These are phyloP conservation scores for Cephalopterus ornatus DNA, from an alignment of 2,113 vertebrate genomes.

Conservation along the genomic window DNA sequence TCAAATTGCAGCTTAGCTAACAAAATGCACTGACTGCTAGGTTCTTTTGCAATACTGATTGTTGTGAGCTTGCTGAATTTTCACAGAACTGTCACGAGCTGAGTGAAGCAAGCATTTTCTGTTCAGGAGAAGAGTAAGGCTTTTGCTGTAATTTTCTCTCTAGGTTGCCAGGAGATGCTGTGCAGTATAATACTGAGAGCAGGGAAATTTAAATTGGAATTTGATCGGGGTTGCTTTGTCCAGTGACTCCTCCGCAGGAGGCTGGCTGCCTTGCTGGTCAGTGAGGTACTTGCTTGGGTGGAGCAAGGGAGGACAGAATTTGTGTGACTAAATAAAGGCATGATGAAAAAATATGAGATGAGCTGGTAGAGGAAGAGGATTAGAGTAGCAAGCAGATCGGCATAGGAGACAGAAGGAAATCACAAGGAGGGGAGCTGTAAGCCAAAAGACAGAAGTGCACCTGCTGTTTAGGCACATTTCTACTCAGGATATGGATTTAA, in stretches of 20 bases:
- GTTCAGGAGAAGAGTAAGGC: background rate
- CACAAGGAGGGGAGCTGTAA: background rate
- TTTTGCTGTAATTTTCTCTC: background rate
- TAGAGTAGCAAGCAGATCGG: background rate
- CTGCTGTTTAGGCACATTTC: background rate
- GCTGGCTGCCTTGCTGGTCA: background rate
- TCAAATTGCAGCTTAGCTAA: background rate
- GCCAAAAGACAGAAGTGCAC: background rate
- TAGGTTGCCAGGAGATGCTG: background rate
- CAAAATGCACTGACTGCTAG: background rate
- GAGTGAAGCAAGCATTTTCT: background rate
- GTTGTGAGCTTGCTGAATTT: background rate
- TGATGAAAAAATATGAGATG: background rate
- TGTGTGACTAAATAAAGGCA: background rate
- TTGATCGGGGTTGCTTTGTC: fast-evolving
- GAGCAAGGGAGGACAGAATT: background rate
- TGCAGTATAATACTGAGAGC: background rate
- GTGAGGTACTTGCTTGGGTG: background rate
- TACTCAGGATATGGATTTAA: background rate
- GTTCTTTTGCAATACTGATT: background rate
- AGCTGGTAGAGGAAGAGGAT: background rate
- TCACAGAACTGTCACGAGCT: background rate
- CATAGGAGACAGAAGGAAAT: background rate
- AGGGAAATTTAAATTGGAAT: background rate
- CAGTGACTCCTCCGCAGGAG: background rate